phyloP scores from a whole-genome alignment of 1,140 invertebrate genomes.

The Patella vulgata region DNA sequence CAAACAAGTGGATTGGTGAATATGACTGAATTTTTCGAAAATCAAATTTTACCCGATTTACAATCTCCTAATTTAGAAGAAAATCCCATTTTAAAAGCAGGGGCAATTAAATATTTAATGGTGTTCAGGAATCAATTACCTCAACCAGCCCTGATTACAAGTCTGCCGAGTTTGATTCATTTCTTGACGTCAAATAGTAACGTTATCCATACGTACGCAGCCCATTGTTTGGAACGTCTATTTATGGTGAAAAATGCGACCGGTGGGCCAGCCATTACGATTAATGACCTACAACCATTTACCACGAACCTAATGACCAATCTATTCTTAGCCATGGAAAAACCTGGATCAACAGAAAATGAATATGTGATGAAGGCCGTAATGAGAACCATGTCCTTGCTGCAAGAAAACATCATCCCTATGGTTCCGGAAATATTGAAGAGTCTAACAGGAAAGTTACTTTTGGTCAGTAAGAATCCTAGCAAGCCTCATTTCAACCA shows the following conservation, averaged over 20 bases:
- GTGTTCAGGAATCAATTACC: slow-evolving; percentile 92
- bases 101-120: slow-evolving; percentile 96
- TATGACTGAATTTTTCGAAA: slow-evolving; percentile 84
- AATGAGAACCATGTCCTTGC: slow-evolving; percentile 84
- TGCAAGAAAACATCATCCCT: slow-evolving; percentile 85
- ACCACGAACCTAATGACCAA: slow-evolving; percentile 77
- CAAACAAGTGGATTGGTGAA: slow-evolving; percentile 90
- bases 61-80: slow-evolving; percentile 79
- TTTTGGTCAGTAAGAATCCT: slow-evolving; percentile 90
- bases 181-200: slow-evolving; percentile 76
- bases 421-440: slow-evolving; percentile 82
- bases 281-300: slow-evolving; percentile 57
- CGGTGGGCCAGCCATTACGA: slow-evolving; percentile 67
- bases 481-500: slow-evolving; percentile 98
- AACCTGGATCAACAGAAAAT: slow-evolving; percentile 86
- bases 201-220: slow-evolving; percentile 95
- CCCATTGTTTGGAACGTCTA: slow-evolving; percentile 89
- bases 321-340: slow-evolving; percentile 79
- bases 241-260: slow-evolving; percentile 76
- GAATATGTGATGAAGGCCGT: slow-evolving; percentile 98
- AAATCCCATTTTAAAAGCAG: slow-evolving; percentile 91
- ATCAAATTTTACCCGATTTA: slow-evolving; percentile 88
- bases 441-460: slow-evolving; percentile 85
- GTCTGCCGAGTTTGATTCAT: slow-evolving; percentile 81
- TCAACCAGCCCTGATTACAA: slow-evolving; percentile 75